Evolutionary conservation across 2,113 vertebrate genomes (phyloP), one percentile per base, ranked within the genome.

Genomic region (Megaceryle maxima): DNA sequence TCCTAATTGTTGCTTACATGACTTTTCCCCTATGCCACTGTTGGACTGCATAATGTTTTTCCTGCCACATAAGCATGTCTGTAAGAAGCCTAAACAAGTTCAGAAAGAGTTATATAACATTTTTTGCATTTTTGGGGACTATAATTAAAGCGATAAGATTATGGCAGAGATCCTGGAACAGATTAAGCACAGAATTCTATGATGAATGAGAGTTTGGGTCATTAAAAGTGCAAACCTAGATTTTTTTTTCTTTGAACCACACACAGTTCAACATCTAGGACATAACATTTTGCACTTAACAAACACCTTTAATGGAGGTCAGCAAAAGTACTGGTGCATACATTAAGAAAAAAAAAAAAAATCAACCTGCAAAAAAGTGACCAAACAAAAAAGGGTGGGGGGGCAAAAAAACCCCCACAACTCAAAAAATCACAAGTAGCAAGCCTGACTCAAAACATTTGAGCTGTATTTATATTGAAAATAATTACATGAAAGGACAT

Each of bases 71-170:
- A 98, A 97, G 94, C 97, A 97, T 96, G 97, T 90, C 97, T 97
- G 93, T 97, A 98, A 98, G 96, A 97, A 97, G 98, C 95, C 98
- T 90, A 97, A 98, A 98, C 98, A 98, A 98, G 98, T 98, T 98
- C 92, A 95, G 96, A 96, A 96, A 87, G 86, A 95, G 96, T 99
- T 99, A 98, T 97, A 98, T 98, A 99, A 99, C 96, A 97, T 97
- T 98, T 98, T 98, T 98, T 97, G 95, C 98, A 98, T 99, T 98
- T 94, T 98, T 96, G 60, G 97, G 94, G 79, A 96, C 94, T 96
- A 97, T 98, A 99, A 99, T 99, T 99, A 99, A 97, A 98, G 97
- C 17, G 97, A 98, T 98, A 98, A 98, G 98, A 98, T 98, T 98
- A 98, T 97, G 93, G 98, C 98, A 98, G 86, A 90, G 98, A 98